phyloP scores from a whole-genome alignment of 2,888 invertebrate species.

The Pachycephus smyrnensis region DNA sequence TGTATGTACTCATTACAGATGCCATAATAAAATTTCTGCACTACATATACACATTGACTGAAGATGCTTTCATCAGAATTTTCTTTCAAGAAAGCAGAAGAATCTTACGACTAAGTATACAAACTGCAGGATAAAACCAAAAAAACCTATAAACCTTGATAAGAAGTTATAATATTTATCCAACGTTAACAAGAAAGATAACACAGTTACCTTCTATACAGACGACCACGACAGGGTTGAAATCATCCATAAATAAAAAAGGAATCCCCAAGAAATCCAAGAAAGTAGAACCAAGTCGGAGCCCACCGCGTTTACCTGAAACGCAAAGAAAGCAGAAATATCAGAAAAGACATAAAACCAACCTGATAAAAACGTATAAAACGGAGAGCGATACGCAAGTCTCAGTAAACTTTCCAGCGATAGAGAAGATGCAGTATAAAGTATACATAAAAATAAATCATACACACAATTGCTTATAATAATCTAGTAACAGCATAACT shows the following conservation, averaged over 20 bases:
- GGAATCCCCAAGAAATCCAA: background rate
- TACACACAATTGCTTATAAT: background rate
- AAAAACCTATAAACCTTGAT: background rate
- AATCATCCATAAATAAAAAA: background rate
- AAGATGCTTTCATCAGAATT: background rate
- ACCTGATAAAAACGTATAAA: background rate
- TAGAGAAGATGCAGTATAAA: background rate
- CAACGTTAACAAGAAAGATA: background rate
- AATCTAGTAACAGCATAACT: too few species aligned
- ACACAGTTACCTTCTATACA: background rate
- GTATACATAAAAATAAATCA: background rate
- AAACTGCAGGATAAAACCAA: background rate
- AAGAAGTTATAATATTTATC: constrained; percentile 5
- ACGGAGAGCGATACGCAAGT: background rate
- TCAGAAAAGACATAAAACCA: background rate
- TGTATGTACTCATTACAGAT: background rate
- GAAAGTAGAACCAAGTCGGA: background rate
- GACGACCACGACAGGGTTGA: background rate
- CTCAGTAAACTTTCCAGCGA: background rate
- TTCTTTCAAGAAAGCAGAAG: background rate
- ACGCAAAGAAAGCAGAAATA: background rate
- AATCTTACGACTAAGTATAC: background rate
- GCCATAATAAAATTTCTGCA: background rate
- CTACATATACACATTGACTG: background rate
- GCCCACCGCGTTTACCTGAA: background rate